These are phyloP conservation scores for Herpailurus yagouaroundi DNA, from an alignment of 2,113 vertebrate genomes.

Conservation along the genomic window DNA sequence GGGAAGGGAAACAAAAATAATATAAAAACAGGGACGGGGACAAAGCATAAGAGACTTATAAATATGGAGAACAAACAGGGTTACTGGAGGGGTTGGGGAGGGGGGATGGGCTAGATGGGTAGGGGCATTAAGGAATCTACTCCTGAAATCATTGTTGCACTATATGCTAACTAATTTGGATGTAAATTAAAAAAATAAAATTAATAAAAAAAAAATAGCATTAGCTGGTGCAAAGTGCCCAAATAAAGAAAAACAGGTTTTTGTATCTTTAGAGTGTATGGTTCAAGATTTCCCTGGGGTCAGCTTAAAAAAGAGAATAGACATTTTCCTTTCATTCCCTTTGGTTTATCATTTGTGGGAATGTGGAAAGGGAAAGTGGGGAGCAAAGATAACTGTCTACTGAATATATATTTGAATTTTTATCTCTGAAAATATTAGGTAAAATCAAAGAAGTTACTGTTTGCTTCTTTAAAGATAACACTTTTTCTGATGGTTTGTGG, in stretches of 20 bases:
- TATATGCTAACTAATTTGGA: too few relatives aligned
- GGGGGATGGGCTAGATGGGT: too few relatives aligned
- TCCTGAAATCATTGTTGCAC: too few relatives aligned
- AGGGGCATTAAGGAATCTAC: too few relatives aligned
- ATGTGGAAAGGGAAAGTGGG: background rate
- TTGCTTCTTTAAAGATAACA: background rate
- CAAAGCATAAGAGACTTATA: too few relatives aligned
- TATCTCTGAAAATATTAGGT: background rate
- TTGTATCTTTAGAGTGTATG: background rate
- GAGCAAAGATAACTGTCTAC: background rate
- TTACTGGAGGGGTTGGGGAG: too few relatives aligned
- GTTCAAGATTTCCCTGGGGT: background rate
- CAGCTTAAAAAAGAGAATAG: background rate
- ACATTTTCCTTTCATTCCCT: slow-evolving; percentile 27
- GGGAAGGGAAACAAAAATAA: too few relatives aligned
- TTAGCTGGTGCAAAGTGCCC: background rate
- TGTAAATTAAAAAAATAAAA: too few relatives aligned
- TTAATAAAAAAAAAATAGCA: background rate
- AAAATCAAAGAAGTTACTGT: background rate
- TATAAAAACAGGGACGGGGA: too few relatives aligned
- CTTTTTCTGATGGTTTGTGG: slow-evolving; percentile 9
- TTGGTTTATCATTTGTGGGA: background rate
- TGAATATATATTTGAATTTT: slow-evolving; percentile 18
- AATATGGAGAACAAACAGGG: too few relatives aligned
- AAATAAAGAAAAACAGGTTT: background rate